Evolutionary conservation across 37 sponge, comb jelly and placozoan genomes (phyloP), one percentile per base, ranked within the genome.

Genomic region (Petrosia ficiformis): DNA sequence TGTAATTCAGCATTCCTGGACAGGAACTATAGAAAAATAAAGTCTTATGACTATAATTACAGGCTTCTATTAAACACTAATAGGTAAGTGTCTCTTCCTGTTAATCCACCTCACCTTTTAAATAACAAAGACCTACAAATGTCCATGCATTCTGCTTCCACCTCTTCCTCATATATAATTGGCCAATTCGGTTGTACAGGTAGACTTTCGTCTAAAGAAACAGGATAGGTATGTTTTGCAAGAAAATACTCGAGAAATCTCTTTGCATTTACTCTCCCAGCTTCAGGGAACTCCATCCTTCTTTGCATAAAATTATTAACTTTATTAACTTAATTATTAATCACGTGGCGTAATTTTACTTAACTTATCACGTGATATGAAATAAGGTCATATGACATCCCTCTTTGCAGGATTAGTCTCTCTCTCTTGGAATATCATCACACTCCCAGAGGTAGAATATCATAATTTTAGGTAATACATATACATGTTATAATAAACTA

Each of bases 31-130:
- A 48, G 54, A 48, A 48, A 48, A 19, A 14, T 19, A 48, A 48
- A 48, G 54, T 48, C 54, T 19, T 8, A 19, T 19, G 14, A 48
- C 14, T 48, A 48, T 48, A 48, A 48, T 8, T 48, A 14, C 54
- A 48, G n/a, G n/a, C n/a, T n/a, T n/a, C n/a, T n/a, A n/a, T n/a
- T n/a, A n/a, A n/a, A n/a, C n/a, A n/a, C n/a, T n/a, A n/a, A n/a
- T n/a, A n/a, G n/a, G n/a, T n/a, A n/a, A n/a, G n/a, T n/a, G n/a
- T n/a, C n/a, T n/a, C n/a, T n/a, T n/a, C n/a, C n/a, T n/a, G n/a
- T n/a, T n/a, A n/a, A n/a, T n/a, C n/a, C n/a, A n/a, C n/a, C 86
- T 91, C 59, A 92, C 93, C 72, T 42, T 30, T 42, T 59, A 0
- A 77, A 29, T 3, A 92, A 82, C 63, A 75, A 87, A 44, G 28